Percentiles rank a stretch among this genome's conserved stretches.
Conservation (phyloP, 1,140 invertebrate species). For the Harlomillsia oculata region DNA sequence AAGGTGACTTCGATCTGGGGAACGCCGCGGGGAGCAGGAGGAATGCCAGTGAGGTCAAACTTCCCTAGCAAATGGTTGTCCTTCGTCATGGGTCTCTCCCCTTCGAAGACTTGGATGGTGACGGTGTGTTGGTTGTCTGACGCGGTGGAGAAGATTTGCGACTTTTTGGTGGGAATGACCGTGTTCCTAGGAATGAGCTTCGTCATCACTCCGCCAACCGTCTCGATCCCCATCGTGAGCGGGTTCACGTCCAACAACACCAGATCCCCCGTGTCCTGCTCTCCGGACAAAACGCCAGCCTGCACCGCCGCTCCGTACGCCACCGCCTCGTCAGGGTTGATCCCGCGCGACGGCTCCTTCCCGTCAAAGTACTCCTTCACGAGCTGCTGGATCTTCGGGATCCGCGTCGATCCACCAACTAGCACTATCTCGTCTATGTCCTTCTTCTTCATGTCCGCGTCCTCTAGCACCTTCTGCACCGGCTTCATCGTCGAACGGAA, state of each 20-base stretch:
- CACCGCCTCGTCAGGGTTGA: slow-evolving; percentile 94
- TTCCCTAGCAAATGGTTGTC: slow-evolving; percentile 96
- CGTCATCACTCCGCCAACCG: slow-evolving; percentile 99
- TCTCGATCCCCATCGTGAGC: slow-evolving; percentile 97
- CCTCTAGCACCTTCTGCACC: slow-evolving; percentile 95
- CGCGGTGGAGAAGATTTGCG: slow-evolving; percentile 97
- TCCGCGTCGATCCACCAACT: slow-evolving; percentile 97
- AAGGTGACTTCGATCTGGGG: slow-evolving; percentile 99
- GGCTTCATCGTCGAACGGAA: slow-evolving; percentile 89
- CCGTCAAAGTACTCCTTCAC: slow-evolving; percentile 98
- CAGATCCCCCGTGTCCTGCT: slow-evolving; percentile 91
- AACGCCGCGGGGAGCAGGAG: slow-evolving; percentile 91
- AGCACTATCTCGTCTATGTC: slow-evolving; percentile 98
- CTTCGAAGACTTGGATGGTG: slow-evolving; percentile 95
- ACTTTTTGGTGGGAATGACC: slow-evolving; percentile 99
- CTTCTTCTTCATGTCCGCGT: slow-evolving; percentile 97
- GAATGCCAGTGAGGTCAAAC: slow-evolving; percentile 96
- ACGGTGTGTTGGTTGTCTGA: slow-evolving; percentile 98
- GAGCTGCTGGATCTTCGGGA: slow-evolving; percentile 96
- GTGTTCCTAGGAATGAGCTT: slow-evolving; percentile 72
- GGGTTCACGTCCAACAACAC: slow-evolving; percentile 97
- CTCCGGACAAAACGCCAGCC: slow-evolving; percentile 56
- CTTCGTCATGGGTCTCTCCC: slow-evolving; percentile 98
- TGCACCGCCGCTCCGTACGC: slow-evolving; percentile 98
- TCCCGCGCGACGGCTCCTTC: slow-evolving; percentile 93